A percentile compares a stretch with the other conserved stretches of the same genome.
Evolutionary conservation across 30 jellyfish, hydroid and myxozoan genomes (phyloP).

Genomic region (Sanderia malayensis): DNA sequence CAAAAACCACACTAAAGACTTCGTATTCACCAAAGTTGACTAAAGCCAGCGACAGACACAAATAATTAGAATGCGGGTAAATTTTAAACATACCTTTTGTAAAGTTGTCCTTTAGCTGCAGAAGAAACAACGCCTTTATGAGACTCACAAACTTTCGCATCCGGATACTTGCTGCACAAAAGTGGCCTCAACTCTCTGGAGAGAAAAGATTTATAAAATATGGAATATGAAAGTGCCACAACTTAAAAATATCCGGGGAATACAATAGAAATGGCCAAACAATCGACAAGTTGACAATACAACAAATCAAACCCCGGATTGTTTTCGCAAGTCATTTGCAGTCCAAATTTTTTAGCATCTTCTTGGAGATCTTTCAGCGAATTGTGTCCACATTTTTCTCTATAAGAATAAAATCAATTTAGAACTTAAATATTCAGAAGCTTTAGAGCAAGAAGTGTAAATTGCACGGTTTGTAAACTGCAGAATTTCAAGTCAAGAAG

Average conservation of each 20-base stretch:
- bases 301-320: constrained; percentile 1
- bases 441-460: neutral
- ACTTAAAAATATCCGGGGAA: neutral
- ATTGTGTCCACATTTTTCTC: constrained; percentile 30
- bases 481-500: neutral
- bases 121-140: neutral
- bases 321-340: constrained; percentile 4
- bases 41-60: too few relatives aligned
- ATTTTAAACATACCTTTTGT: too few relatives aligned
- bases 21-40: too few relatives aligned
- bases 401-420: neutral
- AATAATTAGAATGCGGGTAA: too few relatives aligned
- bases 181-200: constrained; percentile 6
- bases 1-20: too few relatives aligned
- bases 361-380: constrained; percentile 8
- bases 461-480: neutral
- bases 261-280: neutral
- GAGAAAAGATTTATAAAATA: neutral
- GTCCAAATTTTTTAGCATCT: constrained; percentile 24
- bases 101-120: too few relatives aligned
- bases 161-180: constrained; percentile 13
- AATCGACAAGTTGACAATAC: neutral
- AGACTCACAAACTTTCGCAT: constrained; percentile 7
- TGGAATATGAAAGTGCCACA: neutral
- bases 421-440: too few relatives aligned